A percentile compares a stretch with the other conserved stretches of the same genome.
Evolutionary conservation across 2,113 vertebrate species (phyloP).

Genomic region (Condylura cristata): DNA sequence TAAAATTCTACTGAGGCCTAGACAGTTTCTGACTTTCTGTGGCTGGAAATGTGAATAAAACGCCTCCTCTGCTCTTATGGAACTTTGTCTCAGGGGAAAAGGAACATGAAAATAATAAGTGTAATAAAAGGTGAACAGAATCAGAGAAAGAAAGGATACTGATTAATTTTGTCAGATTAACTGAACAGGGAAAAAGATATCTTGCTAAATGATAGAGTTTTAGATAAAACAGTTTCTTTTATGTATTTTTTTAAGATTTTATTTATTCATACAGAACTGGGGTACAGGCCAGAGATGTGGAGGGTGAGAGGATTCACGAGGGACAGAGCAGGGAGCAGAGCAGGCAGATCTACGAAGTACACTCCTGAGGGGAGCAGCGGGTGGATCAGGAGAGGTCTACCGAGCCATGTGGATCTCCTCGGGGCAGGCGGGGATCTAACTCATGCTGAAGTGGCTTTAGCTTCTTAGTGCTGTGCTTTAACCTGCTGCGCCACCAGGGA

Average conservation of each 20-base stretch:
- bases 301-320: too few species aligned
- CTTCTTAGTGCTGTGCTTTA: too few species aligned
- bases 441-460: too few species aligned
- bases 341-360: too few species aligned
- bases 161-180: not conserved
- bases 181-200: not conserved
- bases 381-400: too few species aligned
- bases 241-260: not conserved
- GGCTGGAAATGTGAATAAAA: not conserved
- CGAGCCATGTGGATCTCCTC: too few species aligned
- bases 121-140: not conserved
- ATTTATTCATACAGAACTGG: too few species aligned
- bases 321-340: too few species aligned
- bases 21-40: not conserved
- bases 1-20: not conserved
- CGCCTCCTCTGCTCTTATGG: not conserved
- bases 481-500: too few species aligned
- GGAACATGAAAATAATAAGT: not conserved
- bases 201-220: not conserved
- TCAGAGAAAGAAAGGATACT: not conserved
- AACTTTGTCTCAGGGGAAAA: not conserved
- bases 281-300: too few species aligned
- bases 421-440: too few species aligned
- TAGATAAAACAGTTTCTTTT: slow-evolving; percentile 14
- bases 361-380: too few species aligned